Evolutionary conservation across 2,797 vertebrate species (phyloP), one percentile per base, ranked within the genome.

Genomic region (Trachurus trachurus): DNA sequence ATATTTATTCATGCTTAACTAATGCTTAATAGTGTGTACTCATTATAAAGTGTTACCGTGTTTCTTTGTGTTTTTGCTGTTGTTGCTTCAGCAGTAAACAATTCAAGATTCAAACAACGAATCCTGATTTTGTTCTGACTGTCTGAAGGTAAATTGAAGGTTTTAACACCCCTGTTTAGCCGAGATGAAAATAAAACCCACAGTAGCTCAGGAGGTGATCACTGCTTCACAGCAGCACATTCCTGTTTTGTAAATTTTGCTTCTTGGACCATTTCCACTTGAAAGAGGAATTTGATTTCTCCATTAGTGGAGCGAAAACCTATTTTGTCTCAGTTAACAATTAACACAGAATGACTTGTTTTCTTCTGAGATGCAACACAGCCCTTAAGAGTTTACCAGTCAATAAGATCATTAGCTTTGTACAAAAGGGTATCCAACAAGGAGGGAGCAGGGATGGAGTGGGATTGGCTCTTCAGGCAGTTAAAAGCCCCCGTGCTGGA

Each of bases 341-440:
- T 52, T 19, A 17, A 11, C 50, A 45, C 31, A 58, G 71, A 54
- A 2, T 7, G 34, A 66, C 45, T 1, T 60, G 54, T 64, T 59
- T 34, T 29, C 22, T 44, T 22, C 21, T 4, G 21, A 39, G 42
- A 39, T 22, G 44, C 44, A 39, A n/a, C 53, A 5, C 21, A 56
- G 9, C 56, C 56, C 56, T 4, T 54, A 29, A 72, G 69, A 66
- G 58, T 47, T 71, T 9, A 47, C 17, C 10, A 2, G 21, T 66
- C 78, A 42, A 78, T 69, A 75, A 34, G 31, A 59, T 60, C 71
- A 59, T 81, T 63, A 72, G 61, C 64, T 76, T 0, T 0, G 40
- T 37, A 62, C 62, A 56, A 53, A 49, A n/a, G 62, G 12, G 8
- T 40, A 4, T 75, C 42, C 68, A 37, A 50, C 62, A 49, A 15